Base-by-base conservation (phyloP, 2,888 invertebrate species). In the Gnatocerus cornutus region DNA sequence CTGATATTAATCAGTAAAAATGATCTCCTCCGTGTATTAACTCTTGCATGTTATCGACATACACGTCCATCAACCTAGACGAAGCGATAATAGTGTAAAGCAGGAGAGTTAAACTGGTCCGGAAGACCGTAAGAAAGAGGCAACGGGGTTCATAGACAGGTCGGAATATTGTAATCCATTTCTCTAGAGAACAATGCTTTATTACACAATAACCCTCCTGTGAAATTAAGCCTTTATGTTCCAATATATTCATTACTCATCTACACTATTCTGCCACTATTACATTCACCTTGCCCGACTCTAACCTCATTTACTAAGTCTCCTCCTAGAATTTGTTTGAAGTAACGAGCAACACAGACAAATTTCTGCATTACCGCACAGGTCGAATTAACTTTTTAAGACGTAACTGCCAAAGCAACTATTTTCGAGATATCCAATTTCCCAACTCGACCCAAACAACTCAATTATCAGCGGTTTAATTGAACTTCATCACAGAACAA, bases 111-210 rank as follows among this genome's bases (percentile, higher is more conserved):
- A 74, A 77, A 76, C 77, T 73, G 75, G 76, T 73, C 75, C 71
- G 76, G 78, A 78, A 76, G 77, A 76, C 74, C 66, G 76, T 78
- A 80, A 80, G 80, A 80, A 80, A 78, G 78, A 77, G 76, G 67
- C 76, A 71, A 71, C 68, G 58, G 71, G 75, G 74, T 75, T 77
- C 78, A 80, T 80, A 79, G 80, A 80, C 78, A 81, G 79, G 79
- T 80, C 77, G 76, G 79, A 78, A 80, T 74, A 77, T 75, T 77
- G 77, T 76, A 78, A 76, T 83, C 82, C 82, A 79, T 84, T 83
- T 79, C 83, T 84, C 84, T 73, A 76, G 84, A 84, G 84, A 84
- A 84, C 84, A 84, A 84, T 84, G 83, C 82, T 83, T 84, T 84
- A 84, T 84, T 83, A 84, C 82, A 83, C 83, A 83, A 83, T 83